Evolutionary conservation across 2,888 invertebrate species (phyloP).

Genomic region (Fragum sueziense): DNA sequence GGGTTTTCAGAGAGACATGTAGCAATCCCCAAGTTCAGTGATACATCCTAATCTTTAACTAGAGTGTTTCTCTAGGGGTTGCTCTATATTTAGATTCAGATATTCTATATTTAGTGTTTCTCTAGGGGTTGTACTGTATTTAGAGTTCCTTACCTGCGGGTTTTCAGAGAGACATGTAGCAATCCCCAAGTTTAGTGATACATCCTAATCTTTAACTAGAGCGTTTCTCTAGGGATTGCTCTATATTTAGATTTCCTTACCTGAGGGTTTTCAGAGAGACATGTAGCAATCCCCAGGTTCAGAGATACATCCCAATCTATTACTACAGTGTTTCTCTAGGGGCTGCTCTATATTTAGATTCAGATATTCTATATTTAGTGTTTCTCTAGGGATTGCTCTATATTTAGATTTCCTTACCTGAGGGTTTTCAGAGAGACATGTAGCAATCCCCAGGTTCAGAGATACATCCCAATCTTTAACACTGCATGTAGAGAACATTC

Average conservation of each 20-base stretch:
- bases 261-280: conserved; percentile 93
- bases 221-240: conserved; percentile 83
- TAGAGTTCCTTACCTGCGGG: conserved; percentile 86
- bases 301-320: conserved; percentile 89
- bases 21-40: conserved; percentile 92
- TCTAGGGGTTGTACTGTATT: too few relatives aligned
- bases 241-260: too few relatives aligned
- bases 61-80: conserved; percentile 86
- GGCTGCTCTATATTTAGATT: too few relatives aligned
- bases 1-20: conserved; percentile 96
- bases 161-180: conserved; percentile 96
- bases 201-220: conserved; percentile 90
- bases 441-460: conserved; percentile 92
- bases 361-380: too few relatives aligned
- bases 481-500: conserved; percentile 98
- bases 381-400: too few relatives aligned
- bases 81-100: too few relatives aligned
- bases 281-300: conserved; percentile 93
- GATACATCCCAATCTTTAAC: conserved; percentile 89
- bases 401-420: too few relatives aligned
- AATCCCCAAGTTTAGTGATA: conserved; percentile 92
- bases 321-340: conserved; percentile 88
- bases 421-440: conserved; percentile 96
- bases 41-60: conserved; percentile 89
- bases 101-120: too few relatives aligned